A percentile compares a stretch with the other conserved stretches of the same genome.
phyloP scores from a whole-genome alignment of 2,888 invertebrate genomes.

The Palloptera scutellata region DNA sequence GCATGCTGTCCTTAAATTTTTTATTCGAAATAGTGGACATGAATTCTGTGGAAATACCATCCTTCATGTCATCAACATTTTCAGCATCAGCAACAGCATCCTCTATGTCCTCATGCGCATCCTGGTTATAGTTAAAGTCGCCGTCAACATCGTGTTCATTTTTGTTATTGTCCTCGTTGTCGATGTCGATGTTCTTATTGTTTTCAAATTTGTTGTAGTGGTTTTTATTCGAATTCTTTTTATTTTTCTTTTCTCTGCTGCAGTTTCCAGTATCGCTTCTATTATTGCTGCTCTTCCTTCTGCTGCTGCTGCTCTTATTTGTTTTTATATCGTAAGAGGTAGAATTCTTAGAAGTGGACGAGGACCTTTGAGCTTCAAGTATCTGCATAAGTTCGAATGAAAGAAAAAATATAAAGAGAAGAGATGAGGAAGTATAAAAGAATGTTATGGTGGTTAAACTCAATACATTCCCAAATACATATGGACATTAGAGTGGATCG shows the following conservation, averaged over 20 bases:
- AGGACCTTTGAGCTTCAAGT: slow-evolving; percentile 56
- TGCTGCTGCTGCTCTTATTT: slow-evolving; percentile 5
- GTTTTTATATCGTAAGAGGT: slow-evolving; percentile 37
- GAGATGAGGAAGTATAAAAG: background rate
- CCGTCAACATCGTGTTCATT: slow-evolving; percentile 15
- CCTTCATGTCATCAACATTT: slow-evolving; percentile 22
- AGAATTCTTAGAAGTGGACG: slow-evolving; percentile 42
- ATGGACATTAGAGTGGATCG: too few species aligned
- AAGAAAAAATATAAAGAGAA: slow-evolving; percentile 22
- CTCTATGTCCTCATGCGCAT: slow-evolving; percentile 17
- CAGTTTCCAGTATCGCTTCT: slow-evolving; percentile 31
- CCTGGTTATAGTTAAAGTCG: slow-evolving; percentile 26
- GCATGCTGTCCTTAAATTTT: too few species aligned
- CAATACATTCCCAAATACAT: background rate
- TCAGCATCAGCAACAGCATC: slow-evolving; percentile 23
- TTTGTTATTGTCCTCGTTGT: slow-evolving; percentile 18
- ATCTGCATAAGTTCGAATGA: slow-evolving; percentile 46
- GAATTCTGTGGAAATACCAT: too few species aligned
- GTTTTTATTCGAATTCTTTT: background rate
- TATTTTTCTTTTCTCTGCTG: slow-evolving; percentile 13
- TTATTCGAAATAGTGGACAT: too few species aligned
- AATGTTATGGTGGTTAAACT: background rate
- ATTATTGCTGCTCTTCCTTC: slow-evolving; percentile 33
- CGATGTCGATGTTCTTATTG: background rate
- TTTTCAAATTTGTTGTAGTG: slow-evolving; percentile 4